Percentiles rank a stretch among this genome's conserved stretches.
Conservation (phyloP, 2,888 invertebrate genomes). For the Anarsia innoxiella region DNA sequence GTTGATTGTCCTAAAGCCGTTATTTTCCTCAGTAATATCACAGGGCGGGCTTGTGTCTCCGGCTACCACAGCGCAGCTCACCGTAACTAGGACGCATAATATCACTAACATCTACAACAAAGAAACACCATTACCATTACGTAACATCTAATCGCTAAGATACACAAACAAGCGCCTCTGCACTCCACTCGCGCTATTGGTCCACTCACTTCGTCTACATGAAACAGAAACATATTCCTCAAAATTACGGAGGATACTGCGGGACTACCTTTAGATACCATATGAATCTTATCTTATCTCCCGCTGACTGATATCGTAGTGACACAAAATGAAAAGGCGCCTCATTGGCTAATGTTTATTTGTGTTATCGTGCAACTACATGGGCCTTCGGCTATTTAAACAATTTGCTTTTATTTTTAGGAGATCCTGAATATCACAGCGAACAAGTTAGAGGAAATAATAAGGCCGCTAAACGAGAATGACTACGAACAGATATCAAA, state of each 20-base stretch:
- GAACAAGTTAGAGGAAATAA: slow-evolving; percentile 74
- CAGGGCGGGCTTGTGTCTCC: slow-evolving; percentile 38
- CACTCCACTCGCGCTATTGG: slow-evolving; percentile 30
- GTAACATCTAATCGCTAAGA: slow-evolving; percentile 25
- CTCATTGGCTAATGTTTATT: slow-evolving; percentile 58
- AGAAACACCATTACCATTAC: slow-evolving; percentile 52
- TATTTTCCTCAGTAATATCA: slow-evolving; percentile 47
- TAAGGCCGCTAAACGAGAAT: slow-evolving; percentile 60
- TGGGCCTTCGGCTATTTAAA: slow-evolving; percentile 42
- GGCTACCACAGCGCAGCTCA: slow-evolving; percentile 35
- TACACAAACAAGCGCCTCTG: slow-evolving; percentile 28
- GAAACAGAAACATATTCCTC: slow-evolving; percentile 55
- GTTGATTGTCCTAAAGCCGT: slow-evolving; percentile 51
- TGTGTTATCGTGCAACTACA: slow-evolving; percentile 53
- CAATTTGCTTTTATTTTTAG: slow-evolving; percentile 61
- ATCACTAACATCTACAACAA: slow-evolving; percentile 69
- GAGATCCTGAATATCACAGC: slow-evolving; percentile 76
- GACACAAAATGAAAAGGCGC: slow-evolving; percentile 46
- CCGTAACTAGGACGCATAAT: slow-evolving; percentile 52
- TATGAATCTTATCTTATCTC: slow-evolving; percentile 63
- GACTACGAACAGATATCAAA: slow-evolving; percentile 49
- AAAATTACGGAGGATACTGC: slow-evolving; percentile 52
- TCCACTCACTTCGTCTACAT: slow-evolving; percentile 56
- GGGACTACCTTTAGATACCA: slow-evolving; percentile 47
- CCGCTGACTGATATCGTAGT: slow-evolving; percentile 53